Conservation (phyloP, 2,888 invertebrate species). For the Silvanus unidentatus region DNA sequence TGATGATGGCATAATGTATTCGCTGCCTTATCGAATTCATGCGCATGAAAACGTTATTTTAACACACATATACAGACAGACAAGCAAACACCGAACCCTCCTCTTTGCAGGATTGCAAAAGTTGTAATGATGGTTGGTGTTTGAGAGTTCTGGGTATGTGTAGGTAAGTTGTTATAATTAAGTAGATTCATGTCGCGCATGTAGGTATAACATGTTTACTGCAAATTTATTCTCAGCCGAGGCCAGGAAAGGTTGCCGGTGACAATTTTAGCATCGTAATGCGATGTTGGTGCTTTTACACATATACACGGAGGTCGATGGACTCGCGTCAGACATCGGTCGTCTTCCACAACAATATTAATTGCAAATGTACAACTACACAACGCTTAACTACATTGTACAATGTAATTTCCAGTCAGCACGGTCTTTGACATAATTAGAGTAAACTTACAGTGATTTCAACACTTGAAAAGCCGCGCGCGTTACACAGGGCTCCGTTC, state of each 20-base stretch:
- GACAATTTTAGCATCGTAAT: slow-evolving; percentile 37
- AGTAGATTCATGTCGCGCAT: slow-evolving; percentile 41
- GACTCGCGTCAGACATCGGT: slow-evolving; percentile 1
- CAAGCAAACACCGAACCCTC: too few species aligned
- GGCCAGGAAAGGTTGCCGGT: slow-evolving; percentile 28
- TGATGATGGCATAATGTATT: too few species aligned
- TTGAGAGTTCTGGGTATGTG: slow-evolving; percentile 21
- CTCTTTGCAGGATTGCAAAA: too few species aligned
- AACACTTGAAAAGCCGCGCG: too few species aligned
- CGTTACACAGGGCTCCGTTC: too few species aligned
- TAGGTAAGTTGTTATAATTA: slow-evolving; percentile 42
- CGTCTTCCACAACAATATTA: not conserved
- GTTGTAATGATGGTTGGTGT: not conserved
- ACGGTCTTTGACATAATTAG: too few species aligned
- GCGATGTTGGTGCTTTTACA: slow-evolving; percentile 20
- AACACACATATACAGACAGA: too few species aligned
- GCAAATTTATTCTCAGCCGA: slow-evolving; percentile 42
- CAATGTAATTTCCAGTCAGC: not conserved
- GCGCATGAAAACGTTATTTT: not conserved
- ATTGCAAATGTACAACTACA: not conserved
- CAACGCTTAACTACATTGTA: too few species aligned
- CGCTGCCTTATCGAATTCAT: too few species aligned
- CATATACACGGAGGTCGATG: not conserved
- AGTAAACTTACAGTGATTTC: too few species aligned
- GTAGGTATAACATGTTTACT: slow-evolving; percentile 43